Percentiles rank a stretch among this genome's conserved stretches.
These are phyloP conservation scores for Alviniconcha strummeri DNA, from an alignment of 2,888 invertebrate genomes.

Conservation along the genomic window DNA sequence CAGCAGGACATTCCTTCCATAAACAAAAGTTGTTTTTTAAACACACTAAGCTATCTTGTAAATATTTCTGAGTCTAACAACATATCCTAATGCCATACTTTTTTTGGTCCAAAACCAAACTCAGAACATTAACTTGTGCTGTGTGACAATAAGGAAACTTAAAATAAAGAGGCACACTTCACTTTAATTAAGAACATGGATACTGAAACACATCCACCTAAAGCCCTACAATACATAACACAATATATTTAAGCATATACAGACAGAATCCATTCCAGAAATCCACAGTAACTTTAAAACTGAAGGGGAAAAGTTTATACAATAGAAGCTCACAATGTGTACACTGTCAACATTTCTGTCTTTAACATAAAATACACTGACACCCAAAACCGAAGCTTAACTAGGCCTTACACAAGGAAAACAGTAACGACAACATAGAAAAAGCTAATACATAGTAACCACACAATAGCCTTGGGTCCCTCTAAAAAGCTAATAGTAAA, in stretches of 20 bases:
- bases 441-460: no score
- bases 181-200: conserved; percentile 27
- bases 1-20: neutral
- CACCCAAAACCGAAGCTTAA: conserved; percentile 22
- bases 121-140: conserved; percentile 25
- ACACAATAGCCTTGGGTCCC: no score
- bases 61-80: no score
- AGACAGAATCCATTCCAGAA: conserved; percentile 34
- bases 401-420: neutral
- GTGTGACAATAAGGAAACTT: conserved; percentile 29
- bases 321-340: conserved; percentile 28
- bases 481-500: no score
- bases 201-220: conserved; percentile 31
- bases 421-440: conserved; percentile 22
- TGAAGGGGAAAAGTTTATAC: conserved; percentile 30
- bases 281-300: conserved; percentile 31
- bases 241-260: conserved; percentile 32
- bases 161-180: conserved; percentile 28
- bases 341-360: conserved; percentile 20
- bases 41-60: no score
- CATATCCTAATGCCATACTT: no score
- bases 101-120: neutral
- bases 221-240: conserved; percentile 34
- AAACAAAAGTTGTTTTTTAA: no score
- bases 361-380: conserved; percentile 26